These are phyloP conservation scores for Syngnathus floridae DNA, from an alignment of 2,113 vertebrate genomes.

Conservation along the genomic window DNA sequence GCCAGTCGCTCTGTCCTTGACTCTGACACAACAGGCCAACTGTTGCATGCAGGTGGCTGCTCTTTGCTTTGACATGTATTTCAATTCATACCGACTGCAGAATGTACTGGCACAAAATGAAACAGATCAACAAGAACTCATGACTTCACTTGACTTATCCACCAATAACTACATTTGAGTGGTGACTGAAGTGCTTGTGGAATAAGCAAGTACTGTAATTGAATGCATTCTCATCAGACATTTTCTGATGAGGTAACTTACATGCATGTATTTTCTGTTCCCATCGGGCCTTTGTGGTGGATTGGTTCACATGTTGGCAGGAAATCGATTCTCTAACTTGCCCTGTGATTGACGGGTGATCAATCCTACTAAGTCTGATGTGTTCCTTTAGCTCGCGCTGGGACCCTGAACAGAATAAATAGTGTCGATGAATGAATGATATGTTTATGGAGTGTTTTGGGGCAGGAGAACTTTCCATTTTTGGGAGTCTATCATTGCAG, in stretches of 20 bases:
- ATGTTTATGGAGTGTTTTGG: not conserved
- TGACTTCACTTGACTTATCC: not conserved
- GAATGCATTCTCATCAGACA: too few species aligned
- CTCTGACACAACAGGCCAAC: constrained; percentile 11
- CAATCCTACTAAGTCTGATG: not conserved
- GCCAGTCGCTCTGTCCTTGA: constrained; percentile 32
- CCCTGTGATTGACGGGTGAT: not conserved
- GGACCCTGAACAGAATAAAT: not conserved
- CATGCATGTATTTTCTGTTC: not conserved
- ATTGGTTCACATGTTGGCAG: not conserved
- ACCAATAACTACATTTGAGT: too few species aligned
- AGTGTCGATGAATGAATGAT: not conserved
- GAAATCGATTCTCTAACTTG: not conserved
- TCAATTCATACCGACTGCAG: not conserved
- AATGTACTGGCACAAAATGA: not conserved
- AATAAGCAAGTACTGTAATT: too few species aligned
- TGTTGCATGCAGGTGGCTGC: not conserved
- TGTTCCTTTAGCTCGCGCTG: not conserved
- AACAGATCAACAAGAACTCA: not conserved
- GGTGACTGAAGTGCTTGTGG: too few species aligned
- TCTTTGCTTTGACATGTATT: not conserved
- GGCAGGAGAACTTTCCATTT: not conserved
- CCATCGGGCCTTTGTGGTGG: not conserved
- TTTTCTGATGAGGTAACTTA: too few species aligned
- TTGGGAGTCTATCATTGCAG: not conserved